phyloP scores from a whole-genome alignment of 2,113 vertebrate species.

The Ellobius talpinus region DNA sequence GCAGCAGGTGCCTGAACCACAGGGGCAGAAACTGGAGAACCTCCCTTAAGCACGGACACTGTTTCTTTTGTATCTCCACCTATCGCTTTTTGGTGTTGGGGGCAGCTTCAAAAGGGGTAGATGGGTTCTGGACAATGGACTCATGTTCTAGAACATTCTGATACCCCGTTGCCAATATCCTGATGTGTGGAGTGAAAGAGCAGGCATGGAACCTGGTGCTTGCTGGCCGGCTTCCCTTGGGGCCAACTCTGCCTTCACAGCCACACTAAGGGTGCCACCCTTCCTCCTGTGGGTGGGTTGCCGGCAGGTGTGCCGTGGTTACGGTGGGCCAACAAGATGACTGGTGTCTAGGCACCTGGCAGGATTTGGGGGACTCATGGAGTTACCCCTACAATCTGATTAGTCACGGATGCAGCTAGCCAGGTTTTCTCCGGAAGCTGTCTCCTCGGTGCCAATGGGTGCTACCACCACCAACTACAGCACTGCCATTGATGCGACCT shows the following conservation, averaged over 20 bases:
- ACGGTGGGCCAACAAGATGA: fast-evolving
- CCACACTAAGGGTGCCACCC: neutral
- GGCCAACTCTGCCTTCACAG: neutral
- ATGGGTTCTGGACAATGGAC: neutral
- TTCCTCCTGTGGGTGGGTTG: neutral
- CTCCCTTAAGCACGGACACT: neutral
- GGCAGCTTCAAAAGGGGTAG: neutral
- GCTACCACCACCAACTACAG: neutral
- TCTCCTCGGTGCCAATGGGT: neutral
- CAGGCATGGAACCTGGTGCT: neutral
- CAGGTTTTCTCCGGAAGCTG: neutral
- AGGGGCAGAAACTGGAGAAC: neutral
- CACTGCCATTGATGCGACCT: neutral
- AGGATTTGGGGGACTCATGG: neutral
- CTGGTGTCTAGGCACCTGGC: neutral
- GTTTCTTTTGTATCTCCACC: neutral
- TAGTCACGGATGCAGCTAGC: too few species aligned
- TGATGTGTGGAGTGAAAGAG: neutral
- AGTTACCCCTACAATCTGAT: neutral
- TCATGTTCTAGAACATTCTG: neutral
- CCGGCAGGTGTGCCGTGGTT: neutral
- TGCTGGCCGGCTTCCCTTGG: neutral
- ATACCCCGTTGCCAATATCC: neutral
- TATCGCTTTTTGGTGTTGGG: neutral
- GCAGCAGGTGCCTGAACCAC: neutral